These are phyloP conservation scores for Drosophila meridiana DNA, from an alignment of 2,888 invertebrate genomes.

Conservation along the genomic window DNA sequence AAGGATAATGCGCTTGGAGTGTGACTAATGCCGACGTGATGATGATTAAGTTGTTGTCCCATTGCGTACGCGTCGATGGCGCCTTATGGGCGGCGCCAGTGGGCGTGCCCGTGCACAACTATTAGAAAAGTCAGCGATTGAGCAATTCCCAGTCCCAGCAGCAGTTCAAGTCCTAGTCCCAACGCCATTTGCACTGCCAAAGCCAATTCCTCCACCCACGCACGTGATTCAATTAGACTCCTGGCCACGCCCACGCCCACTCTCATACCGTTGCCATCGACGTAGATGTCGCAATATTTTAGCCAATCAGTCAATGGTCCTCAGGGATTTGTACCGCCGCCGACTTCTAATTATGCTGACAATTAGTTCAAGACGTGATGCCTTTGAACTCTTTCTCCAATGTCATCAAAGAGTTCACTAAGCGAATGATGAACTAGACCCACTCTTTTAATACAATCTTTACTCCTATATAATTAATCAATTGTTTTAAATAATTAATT, in stretches of 20 bases:
- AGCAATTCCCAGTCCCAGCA: conserved; percentile 9
- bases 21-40: conserved; percentile 77
- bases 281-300: conserved; percentile 14
- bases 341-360: conserved; percentile 68
- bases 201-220: conserved; percentile 53
- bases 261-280: background rate
- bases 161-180: conserved; percentile 26
- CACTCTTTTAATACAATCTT: too few species aligned
- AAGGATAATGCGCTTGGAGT: conserved; percentile 67
- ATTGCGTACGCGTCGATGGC: conserved; percentile 58
- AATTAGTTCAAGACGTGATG: conserved; percentile 68
- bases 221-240: conserved; percentile 74
- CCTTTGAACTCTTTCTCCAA: conserved; percentile 45
- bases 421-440: background rate
- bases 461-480: too few species aligned
- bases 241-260: conserved; percentile 9
- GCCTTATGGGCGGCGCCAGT: conserved; percentile 35
- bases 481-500: too few species aligned
- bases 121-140: conserved; percentile 46
- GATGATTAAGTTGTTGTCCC: conserved; percentile 77
- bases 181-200: conserved; percentile 45
- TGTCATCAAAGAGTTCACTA: conserved; percentile 13
- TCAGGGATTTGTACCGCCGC: conserved; percentile 52
- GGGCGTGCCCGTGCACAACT: conserved; percentile 52
- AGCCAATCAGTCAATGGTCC: conserved; percentile 64